Percentiles rank a stretch among this genome's conserved stretches.
phyloP scores from a whole-genome alignment of 2,888 invertebrate species.

The Chrysolina oricalcia region DNA sequence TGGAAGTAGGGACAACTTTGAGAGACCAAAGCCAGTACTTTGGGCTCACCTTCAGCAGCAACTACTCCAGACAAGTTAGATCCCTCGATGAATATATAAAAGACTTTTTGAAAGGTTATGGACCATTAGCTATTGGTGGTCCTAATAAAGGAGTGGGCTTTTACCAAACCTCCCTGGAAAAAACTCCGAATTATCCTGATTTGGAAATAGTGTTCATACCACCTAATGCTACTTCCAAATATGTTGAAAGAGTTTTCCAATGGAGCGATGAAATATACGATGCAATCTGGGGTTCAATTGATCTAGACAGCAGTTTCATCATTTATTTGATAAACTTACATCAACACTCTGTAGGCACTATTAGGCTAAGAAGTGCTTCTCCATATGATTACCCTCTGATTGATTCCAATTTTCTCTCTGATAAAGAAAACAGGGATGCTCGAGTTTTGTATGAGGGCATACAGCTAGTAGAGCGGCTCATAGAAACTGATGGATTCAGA shows the following conservation, averaged over 20 bases:
- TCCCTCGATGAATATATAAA: conserved; percentile 72
- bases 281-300: conserved; percentile 69
- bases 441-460: conserved; percentile 74
- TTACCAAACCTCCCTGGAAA: conserved; percentile 27
- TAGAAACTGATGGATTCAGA: conserved; percentile 73
- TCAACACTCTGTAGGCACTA: conserved; percentile 76
- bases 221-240: conserved; percentile 74
- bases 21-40: conserved; percentile 82
- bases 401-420: conserved; percentile 78
- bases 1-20: conserved; percentile 84
- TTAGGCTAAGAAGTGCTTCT: conserved; percentile 62
- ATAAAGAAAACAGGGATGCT: conserved; percentile 72
- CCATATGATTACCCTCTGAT: conserved; percentile 71
- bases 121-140: conserved; percentile 35
- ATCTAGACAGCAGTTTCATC: conserved; percentile 27
- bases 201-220: conserved; percentile 37
- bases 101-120: conserved; percentile 61
- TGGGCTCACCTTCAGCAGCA: conserved; percentile 81
- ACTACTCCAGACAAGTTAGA: conserved; percentile 71
- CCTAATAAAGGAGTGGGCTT: conserved; percentile 33
- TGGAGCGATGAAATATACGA: conserved; percentile 59
- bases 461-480: conserved; percentile 68
- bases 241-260: conserved; percentile 61
- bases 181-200: conserved; percentile 33
- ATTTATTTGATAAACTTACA: conserved; percentile 37